Conservation (phyloP, 1,140 invertebrate genomes). For the Subanguina moxae region DNA sequence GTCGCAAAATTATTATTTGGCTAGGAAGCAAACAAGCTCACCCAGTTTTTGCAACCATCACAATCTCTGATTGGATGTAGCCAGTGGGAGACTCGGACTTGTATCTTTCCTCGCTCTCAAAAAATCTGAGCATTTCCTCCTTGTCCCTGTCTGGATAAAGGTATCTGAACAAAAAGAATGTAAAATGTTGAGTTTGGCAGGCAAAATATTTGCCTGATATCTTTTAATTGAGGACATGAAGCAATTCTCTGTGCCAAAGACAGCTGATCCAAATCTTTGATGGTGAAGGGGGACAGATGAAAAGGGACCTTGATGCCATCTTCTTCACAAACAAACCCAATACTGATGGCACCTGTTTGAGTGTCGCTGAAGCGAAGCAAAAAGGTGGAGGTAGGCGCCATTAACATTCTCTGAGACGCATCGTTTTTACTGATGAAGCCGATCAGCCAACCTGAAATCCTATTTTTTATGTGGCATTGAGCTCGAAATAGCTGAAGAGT, state of each 20-base stretch:
- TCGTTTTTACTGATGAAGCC: conserved; percentile 58
- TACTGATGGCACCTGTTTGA: conserved; percentile 57
- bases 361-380: conserved; percentile 57
- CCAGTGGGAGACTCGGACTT: conserved; percentile 51
- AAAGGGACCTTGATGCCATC: conserved; percentile 58
- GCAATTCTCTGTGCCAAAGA: conserved; percentile 55
- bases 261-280: conserved; percentile 58
- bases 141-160: conserved; percentile 58
- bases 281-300: conserved; percentile 57
- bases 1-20: neutral
- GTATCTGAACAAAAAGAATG: conserved; percentile 43
- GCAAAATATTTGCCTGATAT: conserved; percentile 43
- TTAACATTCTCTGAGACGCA: conserved; percentile 50
- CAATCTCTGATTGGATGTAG: conserved; percentile 58
- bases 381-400: conserved; percentile 42
- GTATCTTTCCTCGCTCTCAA: conserved; percentile 53
- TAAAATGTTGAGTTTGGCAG: neutral
- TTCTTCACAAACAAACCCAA: conserved; percentile 58
- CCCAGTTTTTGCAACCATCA: conserved; percentile 58
- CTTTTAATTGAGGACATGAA: conserved; percentile 55
- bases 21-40: conserved; percentile 18
- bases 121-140: conserved; percentile 55
- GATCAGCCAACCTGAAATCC: conserved; percentile 55
- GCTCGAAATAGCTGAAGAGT: too few relatives aligned
- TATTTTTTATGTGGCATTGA: too few relatives aligned